These are phyloP conservation scores for Lepisosteus osseus DNA, from an alignment of 2,113 vertebrate genomes.

Conservation along the genomic window DNA sequence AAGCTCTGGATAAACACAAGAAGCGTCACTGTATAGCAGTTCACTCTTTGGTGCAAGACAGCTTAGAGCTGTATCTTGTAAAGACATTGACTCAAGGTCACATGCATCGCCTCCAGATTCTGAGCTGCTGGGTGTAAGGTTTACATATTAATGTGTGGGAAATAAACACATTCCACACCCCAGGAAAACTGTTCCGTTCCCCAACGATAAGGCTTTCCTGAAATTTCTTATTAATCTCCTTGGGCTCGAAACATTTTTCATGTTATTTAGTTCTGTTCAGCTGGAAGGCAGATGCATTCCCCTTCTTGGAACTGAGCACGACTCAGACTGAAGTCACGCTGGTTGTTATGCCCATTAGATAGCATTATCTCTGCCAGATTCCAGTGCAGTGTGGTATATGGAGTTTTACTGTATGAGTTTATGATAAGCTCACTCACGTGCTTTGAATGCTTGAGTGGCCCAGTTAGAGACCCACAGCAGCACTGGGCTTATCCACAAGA, in stretches of 20 bases:
- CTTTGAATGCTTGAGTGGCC: slow-evolving; percentile 71
- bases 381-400: slow-evolving; percentile 69
- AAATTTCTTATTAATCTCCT: background rate
- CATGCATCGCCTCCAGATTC: background rate
- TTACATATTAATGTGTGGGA: background rate
- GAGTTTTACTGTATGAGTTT: slow-evolving; percentile 73
- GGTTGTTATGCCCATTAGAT: slow-evolving; percentile 72
- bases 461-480: slow-evolving; percentile 23
- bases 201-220: background rate
- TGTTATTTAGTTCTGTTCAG: background rate
- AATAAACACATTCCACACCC: background rate
- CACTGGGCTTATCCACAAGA: no score
- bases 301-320: slow-evolving; percentile 44
- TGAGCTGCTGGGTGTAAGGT: background rate
- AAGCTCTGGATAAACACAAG: no score
- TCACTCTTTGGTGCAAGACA: background rate
- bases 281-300: slow-evolving; percentile 43
- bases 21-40: background rate
- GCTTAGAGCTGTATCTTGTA: background rate
- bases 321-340: slow-evolving; percentile 53
- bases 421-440: slow-evolving; percentile 75
- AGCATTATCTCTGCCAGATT: slow-evolving; percentile 72
- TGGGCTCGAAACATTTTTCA: background rate
- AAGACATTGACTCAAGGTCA: background rate
- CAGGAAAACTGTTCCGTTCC: background rate